Base-by-base conservation (phyloP, 1,140 invertebrate genomes). In the Kradibia gibbosae region DNA sequence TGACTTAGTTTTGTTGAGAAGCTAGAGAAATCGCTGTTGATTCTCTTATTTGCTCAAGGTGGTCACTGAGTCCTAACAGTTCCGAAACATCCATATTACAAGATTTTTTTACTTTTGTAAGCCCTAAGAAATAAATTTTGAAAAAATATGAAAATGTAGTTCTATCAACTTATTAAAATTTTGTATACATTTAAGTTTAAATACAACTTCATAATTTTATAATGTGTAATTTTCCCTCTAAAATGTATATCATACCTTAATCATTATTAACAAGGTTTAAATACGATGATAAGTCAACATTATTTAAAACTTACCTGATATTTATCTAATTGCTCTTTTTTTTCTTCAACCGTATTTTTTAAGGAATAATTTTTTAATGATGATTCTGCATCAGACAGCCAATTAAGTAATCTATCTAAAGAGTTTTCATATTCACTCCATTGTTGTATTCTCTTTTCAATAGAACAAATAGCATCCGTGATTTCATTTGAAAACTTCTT, bases 381-480 rank as follows among this genome's bases (percentile, higher is more conserved):
- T 80, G 94, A 93, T 92, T 99, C 98, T 39, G 96, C 95, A 83
- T 98, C 97, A 79, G 93, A 94, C 67, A 99, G 90, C 96, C 97
- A 98, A 28, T 92, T 91, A 60, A 97, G 93, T 42, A 99, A 91
- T 57, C 94, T 93, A 83, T 98, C 97, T 85, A 98, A 94, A 3
- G 96, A 95, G 78, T 94, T 94, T 87, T 99, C 97, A 87, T 98
- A 99, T 80, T 97, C 96, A 65, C 93, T 94, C 98, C 98, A 99
- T 90, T 98, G 96, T 85, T 95, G 94, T 53, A 99, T 93, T 79
- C 95, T 94, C 83, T 97, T 95, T 89, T 98, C 95, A 36, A 99
- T 92, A 45, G 94, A 94, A 84, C 95, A 94, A 85, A 94, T 94
- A 0, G 96, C 94, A 87, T 97, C 96, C 80, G 93, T 94, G 42